Base-by-base conservation (phyloP, 1,140 invertebrate genomes). In the Melitaea cinxia region DNA sequence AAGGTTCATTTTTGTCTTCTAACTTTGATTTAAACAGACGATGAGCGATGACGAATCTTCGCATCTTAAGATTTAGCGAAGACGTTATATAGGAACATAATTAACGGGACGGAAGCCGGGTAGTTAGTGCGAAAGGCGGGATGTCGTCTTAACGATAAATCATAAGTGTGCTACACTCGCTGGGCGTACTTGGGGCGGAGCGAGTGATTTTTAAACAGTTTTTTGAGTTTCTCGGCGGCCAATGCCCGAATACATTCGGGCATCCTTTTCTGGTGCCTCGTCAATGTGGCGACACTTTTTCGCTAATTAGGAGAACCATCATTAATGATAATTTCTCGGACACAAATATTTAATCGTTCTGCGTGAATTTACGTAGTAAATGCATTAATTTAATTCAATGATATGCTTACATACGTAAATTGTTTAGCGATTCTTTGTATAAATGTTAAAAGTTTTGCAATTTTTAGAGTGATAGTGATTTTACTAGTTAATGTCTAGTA, bases 131-230 rank as follows among this genome's bases (percentile, higher is more conserved):
- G 72, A 82, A 80, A 83, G 85, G 83, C 83, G 85, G 82, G 80
- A 80, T 90, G 88, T 90, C 84, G 77, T 80, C 77, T 72, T 75
- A 71, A 79, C 81, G 83, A 90, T 90, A 90, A 90, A 90, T 90
- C 88, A 90, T 90, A 90, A 88, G 88, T 82, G 82, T 80, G 79
- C 78, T 78, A 73, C 78, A 85, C 77, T 83, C 77, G 69, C 69
- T 82, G 84, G 85, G 85, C 85, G 87, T 80, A 79, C 73, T 66
- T 78, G 75, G 78, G 88, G 88, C 83, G 85, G 85, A 73, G 85
- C 88, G 79, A 88, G 77, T 85, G 81, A 90, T 86, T 90, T 90
- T 88, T 90, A 88, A 90, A 88, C 85, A 78, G 80, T 90, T 90
- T 90, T 88, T 90, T 90, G 85, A 88, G 80, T 82, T 78, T 77